Percentiles rank a stretch among this genome's conserved stretches.
Evolutionary conservation across 2,113 vertebrate species (phyloP).

Genomic region (Colistium nudipinnis): DNA sequence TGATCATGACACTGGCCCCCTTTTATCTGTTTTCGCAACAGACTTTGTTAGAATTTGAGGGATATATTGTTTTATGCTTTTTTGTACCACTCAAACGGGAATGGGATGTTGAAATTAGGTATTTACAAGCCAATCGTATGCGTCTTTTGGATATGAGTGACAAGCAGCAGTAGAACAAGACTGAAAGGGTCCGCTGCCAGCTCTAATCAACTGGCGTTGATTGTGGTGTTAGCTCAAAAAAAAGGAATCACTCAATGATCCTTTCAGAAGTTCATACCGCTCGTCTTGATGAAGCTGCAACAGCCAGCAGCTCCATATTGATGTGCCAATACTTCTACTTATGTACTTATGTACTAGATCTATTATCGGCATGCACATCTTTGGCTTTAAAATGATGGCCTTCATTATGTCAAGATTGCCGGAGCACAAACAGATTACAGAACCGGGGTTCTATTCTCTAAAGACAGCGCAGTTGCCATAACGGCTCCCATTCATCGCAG

Average conservation of each 20-base stretch:
- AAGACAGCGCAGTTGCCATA: slow-evolving; percentile 58
- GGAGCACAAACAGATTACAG: slow-evolving; percentile 25
- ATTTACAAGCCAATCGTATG: slow-evolving; percentile 68
- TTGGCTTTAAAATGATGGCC: slow-evolving; percentile 8
- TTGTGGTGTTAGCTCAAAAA: slow-evolving; percentile 41
- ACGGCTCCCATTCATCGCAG: slow-evolving; percentile 69
- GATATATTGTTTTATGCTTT: slow-evolving; percentile 64
- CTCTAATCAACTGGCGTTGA: slow-evolving; percentile 19
- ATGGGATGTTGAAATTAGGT: slow-evolving; percentile 54
- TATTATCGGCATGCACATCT: background rate
- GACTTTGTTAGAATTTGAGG: slow-evolving; percentile 69
- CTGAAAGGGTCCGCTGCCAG: slow-evolving; percentile 43
- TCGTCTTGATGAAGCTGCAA: slow-evolving; percentile 7
- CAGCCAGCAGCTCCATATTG: background rate
- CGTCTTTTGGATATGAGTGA: slow-evolving; percentile 63
- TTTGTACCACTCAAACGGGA: slow-evolving; percentile 28
- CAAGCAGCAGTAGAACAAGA: slow-evolving; percentile 37
- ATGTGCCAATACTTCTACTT: slow-evolving; percentile 6
- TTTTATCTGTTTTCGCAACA: slow-evolving; percentile 22
- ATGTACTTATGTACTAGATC: background rate
- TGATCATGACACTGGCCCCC: slow-evolving; percentile 71
- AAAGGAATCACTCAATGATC: slow-evolving; percentile 31
- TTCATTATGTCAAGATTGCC: slow-evolving; percentile 26
- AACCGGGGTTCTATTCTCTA: slow-evolving; percentile 50
- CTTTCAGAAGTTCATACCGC: slow-evolving; percentile 14